Evolutionary conservation across 2,888 invertebrate species (phyloP).

Genomic region (Mesorhabditis spiculigera): DNA sequence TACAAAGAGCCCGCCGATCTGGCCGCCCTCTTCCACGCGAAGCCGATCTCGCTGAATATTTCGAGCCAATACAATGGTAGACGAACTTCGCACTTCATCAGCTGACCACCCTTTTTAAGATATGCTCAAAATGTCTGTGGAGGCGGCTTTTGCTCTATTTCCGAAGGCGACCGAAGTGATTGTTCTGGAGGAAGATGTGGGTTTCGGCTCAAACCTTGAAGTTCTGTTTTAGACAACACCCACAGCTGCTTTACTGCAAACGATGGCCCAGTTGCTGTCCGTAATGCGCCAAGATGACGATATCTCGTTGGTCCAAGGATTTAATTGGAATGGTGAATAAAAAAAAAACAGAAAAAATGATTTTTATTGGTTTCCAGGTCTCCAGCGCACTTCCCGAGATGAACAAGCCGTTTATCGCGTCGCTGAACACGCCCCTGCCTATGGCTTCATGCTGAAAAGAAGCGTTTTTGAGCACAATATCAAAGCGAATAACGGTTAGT

Average conservation of each 20-base stretch:
- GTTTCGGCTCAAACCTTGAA: conserved; percentile 5
- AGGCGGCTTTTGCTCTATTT: conserved; percentile 31
- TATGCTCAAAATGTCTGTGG: conserved; percentile 21
- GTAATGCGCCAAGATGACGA: conserved; percentile 18
- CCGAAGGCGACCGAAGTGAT: conserved; percentile 30
- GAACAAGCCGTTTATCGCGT: conserved; percentile 26
- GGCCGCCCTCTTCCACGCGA: conserved; percentile 60
- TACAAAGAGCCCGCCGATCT: conserved; percentile 60
- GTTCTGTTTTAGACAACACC: conserved; percentile 18
- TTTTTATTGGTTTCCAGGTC: conserved; percentile 20
- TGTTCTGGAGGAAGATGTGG: conserved; percentile 36
- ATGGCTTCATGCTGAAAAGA: conserved; percentile 33
- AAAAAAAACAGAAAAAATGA: neutral
- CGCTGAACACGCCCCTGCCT: conserved; percentile 24
- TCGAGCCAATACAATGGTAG: conserved; percentile 55
- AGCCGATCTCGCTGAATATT: conserved; percentile 55
- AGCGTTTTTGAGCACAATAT: conserved; percentile 15
- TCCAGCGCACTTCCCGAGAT: conserved; percentile 22
- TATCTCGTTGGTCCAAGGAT: conserved; percentile 27
- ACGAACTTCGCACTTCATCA: neutral
- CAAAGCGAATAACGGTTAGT: conserved; percentile 7
- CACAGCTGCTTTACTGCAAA: conserved; percentile 31
- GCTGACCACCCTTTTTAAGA: conserved; percentile 14
- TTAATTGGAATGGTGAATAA: conserved; percentile 34
- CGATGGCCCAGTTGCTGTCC: conserved; percentile 25